Base-by-base conservation (phyloP, 2,888 invertebrate species). In the Sphaerophoria taeniata region DNA sequence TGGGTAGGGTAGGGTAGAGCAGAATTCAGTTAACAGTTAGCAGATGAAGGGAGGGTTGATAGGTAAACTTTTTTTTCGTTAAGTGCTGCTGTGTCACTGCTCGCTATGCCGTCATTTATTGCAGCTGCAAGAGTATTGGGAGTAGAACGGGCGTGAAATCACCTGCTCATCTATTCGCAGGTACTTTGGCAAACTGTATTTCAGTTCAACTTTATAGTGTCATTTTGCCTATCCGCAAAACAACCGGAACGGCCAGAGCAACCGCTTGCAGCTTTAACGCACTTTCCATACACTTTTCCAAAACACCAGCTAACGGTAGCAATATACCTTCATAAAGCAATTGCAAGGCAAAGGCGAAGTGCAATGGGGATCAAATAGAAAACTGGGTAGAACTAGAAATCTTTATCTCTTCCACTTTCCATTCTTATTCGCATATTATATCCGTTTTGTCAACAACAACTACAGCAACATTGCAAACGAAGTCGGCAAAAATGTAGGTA, bases 351-450 rank as follows among this genome's bases (percentile, higher is more conserved):
- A 45, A 34, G 24, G 61, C 16, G 4, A 47, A 3, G 39, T 16
- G 58, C 47, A 55, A 58, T 24, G 4, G 36, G 1, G 39, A n/a
- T 60, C 47, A 55, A 58, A 9, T 43, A 75, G 36, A 51, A 56
- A 56, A 31, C n/a, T 47, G 31, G 34, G 24, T 36, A 73, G 36
- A 14, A 58, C 1, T 36, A 73, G 36, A 14, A 58, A 53, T 71
- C 65, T 74, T 73, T 71, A 84, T 71, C 83, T 79, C 74, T 75
- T 75, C 63, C 60, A 79, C 67, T 74, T 71, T 55, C 67, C 45
- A 45, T 73, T 74, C 69, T 55, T 7, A 63, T 58, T 43, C 33
- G 47, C 14, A 61, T 34, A 45, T 33, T 34, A 45, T 24, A 69
- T 69, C 56, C 47, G 56, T 78, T 56, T 72, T 60, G 49, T 80